phyloP scores from a whole-genome alignment of 1,140 invertebrate genomes.

The Drosophila ambigua region DNA sequence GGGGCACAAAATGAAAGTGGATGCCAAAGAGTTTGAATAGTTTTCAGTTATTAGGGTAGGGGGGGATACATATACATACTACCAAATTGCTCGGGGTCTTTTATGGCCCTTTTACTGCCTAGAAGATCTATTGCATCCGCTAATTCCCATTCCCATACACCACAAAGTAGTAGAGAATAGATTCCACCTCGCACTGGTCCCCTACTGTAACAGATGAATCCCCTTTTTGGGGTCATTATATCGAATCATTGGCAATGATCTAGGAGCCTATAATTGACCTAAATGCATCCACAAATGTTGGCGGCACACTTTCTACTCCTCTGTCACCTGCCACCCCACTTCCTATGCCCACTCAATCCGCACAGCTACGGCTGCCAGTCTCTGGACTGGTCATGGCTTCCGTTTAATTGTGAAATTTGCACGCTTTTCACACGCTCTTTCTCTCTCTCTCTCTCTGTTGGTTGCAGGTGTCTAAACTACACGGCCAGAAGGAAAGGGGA shows the following conservation, averaged over 20 bases:
- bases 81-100: too few relatives aligned
- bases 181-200: too few relatives aligned
- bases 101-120: too few relatives aligned
- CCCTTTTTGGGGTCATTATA: too few relatives aligned
- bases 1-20: constrained; percentile 18
- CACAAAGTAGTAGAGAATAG: too few relatives aligned
- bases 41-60: constrained; percentile 20
- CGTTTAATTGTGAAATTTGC: constrained; percentile 33
- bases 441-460: not conserved
- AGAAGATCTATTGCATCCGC: too few relatives aligned
- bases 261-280: too few relatives aligned
- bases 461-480: constrained; percentile 59
- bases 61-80: too few relatives aligned
- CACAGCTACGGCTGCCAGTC: constrained; percentile 21
- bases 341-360: not conserved
- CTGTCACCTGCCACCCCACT: not conserved
- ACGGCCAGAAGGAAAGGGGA: not conserved
- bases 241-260: too few relatives aligned
- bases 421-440: constrained; percentile 18
- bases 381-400: constrained; percentile 38
- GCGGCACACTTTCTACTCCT: constrained; percentile 34
- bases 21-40: constrained; percentile 25
- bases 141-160: too few relatives aligned
- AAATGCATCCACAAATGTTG: not conserved
- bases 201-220: too few relatives aligned